A percentile compares a stretch with the other conserved stretches of the same genome.
Evolutionary conservation across 2,113 vertebrate species (phyloP).

Genomic region (Petaurus breviceps): DNA sequence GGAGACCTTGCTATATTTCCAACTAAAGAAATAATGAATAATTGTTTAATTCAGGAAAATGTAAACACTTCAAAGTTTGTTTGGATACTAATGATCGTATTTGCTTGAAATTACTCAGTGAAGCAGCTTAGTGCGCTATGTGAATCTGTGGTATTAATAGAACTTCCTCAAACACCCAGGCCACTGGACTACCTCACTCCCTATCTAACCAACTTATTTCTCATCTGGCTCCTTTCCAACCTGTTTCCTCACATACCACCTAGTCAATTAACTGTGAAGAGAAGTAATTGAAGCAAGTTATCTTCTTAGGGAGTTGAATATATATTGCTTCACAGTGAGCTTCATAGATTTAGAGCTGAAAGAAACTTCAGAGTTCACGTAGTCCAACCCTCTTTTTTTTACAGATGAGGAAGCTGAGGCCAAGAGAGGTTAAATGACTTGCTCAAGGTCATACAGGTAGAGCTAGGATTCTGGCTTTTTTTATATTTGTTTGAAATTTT

Average conservation of each 20-base stretch:
- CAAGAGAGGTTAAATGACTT: background rate
- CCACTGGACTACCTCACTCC: background rate
- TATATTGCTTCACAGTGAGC: background rate
- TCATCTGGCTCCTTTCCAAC: background rate
- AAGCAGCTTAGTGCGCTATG: background rate
- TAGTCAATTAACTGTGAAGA: background rate
- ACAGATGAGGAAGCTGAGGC: background rate
- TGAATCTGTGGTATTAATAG: background rate
- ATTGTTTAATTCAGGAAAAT: background rate
- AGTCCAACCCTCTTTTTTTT: background rate
- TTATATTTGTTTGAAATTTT: background rate
- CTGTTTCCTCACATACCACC: background rate
- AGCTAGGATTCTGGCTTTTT: background rate
- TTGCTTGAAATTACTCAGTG: background rate
- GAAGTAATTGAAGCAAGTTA: background rate
- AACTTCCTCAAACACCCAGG: background rate
- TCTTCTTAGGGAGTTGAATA: background rate
- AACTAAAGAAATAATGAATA: background rate
- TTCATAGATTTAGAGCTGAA: background rate
- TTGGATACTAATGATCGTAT: background rate
- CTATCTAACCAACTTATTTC: background rate
- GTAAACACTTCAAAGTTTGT: background rate
- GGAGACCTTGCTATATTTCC: background rate
- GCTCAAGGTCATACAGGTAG: background rate
- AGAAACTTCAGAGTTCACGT: background rate